Base-by-base conservation (phyloP, 2,797 vertebrate species). In the Acridotheres tristis region DNA sequence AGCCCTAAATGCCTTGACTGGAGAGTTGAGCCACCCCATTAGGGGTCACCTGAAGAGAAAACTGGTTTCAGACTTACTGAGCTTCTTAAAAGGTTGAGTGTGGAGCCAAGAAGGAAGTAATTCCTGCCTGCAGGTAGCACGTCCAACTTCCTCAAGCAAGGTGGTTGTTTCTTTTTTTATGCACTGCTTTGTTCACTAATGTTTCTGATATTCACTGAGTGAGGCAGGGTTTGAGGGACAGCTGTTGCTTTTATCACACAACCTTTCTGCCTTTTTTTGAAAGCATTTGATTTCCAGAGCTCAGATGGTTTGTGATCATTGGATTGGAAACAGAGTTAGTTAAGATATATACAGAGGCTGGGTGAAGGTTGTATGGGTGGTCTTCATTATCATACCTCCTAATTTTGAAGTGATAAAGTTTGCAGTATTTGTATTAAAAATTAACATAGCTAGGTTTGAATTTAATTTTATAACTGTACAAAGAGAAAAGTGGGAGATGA, bases 11-110 rank as follows among this genome's bases (percentile, higher is more conserved):
- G 21, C 76, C 63, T 83, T 77, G 40, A 45, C 16, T 71, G 74
- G 29, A 55, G n/a, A 2, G 9, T 65, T 16, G 16, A 40, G 22
- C 48, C 1, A 5, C 29, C 47, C 47, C 1, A 0, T n/a, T 69
- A 54, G 30, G 57, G 38, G 61, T 81, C 51, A 69, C 13, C 26
- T 57, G 68, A 67, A 38, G 27, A 40, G 65, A 67, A 72, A 58
- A 47, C 19, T 88, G 19, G 3, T 82, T 85, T 77, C 36, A 55
- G 59, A 32, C 42, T 82, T 76, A 27, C 69, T 68, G 50, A 58
- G 27, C 43, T 27, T 65, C 55, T 65, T 85, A 27, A 23, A 54
- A 66, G 54, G 10, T 50, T 63, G 43, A 26, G 16, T 51, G 47
- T 69, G 36, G 36, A 75, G 38, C 54, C 3, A 4, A 51, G 61